Percentiles rank a stretch among this genome's conserved stretches.
phyloP scores from a whole-genome alignment of 2,888 invertebrate species.

The Pyrochroa serraticornis region DNA sequence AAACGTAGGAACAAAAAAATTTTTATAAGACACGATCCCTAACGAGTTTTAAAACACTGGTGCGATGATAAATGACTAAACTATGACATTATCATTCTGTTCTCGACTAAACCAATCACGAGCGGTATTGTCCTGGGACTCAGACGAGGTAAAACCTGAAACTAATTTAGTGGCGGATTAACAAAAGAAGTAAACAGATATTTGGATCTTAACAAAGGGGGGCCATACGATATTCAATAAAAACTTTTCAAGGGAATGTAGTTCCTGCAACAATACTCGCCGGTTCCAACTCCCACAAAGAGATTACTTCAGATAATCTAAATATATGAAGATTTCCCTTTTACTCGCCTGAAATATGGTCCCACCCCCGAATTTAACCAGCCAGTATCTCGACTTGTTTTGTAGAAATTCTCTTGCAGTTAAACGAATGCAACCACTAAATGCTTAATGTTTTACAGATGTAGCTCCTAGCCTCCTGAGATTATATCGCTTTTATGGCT shows the following conservation, averaged over 20 bases:
- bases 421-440: constrained; percentile 12
- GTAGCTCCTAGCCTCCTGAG: constrained; percentile 26
- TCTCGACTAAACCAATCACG: constrained; percentile 30
- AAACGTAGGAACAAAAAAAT: not conserved
- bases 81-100: constrained; percentile 29
- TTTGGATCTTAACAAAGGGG: constrained; percentile 21
- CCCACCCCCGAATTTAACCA: constrained; percentile 1
- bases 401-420: constrained; percentile 11
- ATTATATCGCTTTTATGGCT: constrained; percentile 36
- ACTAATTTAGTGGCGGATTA: constrained; percentile 30
- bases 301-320: constrained; percentile 26
- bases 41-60: constrained; percentile 6
- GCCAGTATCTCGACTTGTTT: constrained; percentile 14
- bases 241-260: constrained; percentile 20
- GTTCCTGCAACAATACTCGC: constrained; percentile 19
- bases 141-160: constrained; percentile 25
- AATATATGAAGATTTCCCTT: constrained; percentile 24
- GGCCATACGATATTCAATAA: constrained; percentile 30
- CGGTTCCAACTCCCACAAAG: constrained; percentile 14
- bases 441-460: constrained; percentile 31
- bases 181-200: constrained; percentile 30
- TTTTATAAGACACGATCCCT: constrained; percentile 4
- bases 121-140: constrained; percentile 24
- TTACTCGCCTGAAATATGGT: constrained; percentile 9
- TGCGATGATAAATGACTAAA: constrained; percentile 24